Conservation (phyloP, 2,888 invertebrate species). For the Marasmarcha lunaedactyla region DNA sequence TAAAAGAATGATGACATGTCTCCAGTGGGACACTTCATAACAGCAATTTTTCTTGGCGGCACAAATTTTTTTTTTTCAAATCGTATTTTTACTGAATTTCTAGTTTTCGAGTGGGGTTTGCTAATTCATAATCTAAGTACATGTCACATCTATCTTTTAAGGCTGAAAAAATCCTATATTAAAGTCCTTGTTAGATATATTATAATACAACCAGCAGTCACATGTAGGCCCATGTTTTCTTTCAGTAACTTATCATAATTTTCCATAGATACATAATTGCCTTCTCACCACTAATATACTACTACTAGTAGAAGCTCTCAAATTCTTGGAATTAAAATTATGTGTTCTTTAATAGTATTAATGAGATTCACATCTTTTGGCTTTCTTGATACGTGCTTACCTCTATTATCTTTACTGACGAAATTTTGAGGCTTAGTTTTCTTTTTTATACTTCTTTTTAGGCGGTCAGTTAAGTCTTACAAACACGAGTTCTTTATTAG, state of each 20-base stretch:
- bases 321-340: background rate
- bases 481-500: background rate
- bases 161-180: constrained; percentile 6
- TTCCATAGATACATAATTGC: constrained; percentile 5
- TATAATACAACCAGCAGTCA: constrained; percentile 3
- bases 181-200: constrained; percentile 4
- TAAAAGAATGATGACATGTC: no score
- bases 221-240: background rate
- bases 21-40: no score
- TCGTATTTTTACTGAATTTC: constrained; percentile 6
- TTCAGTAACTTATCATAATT: background rate
- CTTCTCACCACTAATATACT: constrained; percentile 5
- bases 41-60: constrained; percentile 10
- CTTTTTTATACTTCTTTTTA: no score
- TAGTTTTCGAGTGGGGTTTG: background rate
- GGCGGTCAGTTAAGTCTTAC: background rate
- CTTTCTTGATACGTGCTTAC: background rate
- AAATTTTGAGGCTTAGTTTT: background rate
- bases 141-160: constrained; percentile 13
- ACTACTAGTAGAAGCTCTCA: constrained; percentile 5
- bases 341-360: background rate
- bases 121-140: constrained; percentile 8
- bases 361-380: background rate
- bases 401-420: background rate
- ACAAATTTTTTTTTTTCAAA: constrained; percentile 8